Evolutionary conservation across 1,140 invertebrate species (phyloP), one percentile per base, ranked within the genome.

Genomic region (Scaptomyza pallida): DNA sequence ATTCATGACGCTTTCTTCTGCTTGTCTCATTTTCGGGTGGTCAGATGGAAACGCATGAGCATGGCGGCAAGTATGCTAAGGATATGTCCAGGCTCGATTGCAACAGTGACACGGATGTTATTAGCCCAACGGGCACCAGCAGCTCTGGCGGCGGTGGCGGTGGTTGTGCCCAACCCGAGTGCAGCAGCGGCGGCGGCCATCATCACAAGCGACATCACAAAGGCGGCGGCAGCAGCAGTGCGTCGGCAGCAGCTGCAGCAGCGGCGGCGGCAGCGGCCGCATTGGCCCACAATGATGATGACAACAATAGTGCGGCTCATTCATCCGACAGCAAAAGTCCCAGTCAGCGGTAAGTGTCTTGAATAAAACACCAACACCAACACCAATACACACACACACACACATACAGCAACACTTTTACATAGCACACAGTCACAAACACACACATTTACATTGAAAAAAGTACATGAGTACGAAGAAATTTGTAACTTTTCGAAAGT

Each of bases 311-410:
- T 78, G 94, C 93, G 79, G 93, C 93, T 64, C 93, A 93, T 69
- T 94, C 94, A 75, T 94, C 93, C 48, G 94, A 94, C 72, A 93
- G 93, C 91, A 94, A 94, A 74, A 94, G 94, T 88, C 93, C 94
- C 17, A 94, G 93, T 76, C 93, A 94, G 89, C 93, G 94, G 94
- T 94, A 86, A 89, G 86, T 78, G 61, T 21, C 23, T 17, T 30
- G 26, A 30, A 8, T 6, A 30, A 30, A 9, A 30, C 5, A 30
- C 19, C 19, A 30, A 30, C 4, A 50, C 26, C 15, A 44, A 45
- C 41, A 37, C 45, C 19, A 33, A 6, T 6, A 6, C n/a, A n/a
- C n/a, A 44, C 9, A 9, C 5, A 41, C 50, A 30, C 10, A 35
- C 19, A 21, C 10, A n/a, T 4, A 26, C 50, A 33, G 23, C 23